Base-by-base conservation (phyloP, 2,888 invertebrate genomes). In the Sesia bembeciformis region DNA sequence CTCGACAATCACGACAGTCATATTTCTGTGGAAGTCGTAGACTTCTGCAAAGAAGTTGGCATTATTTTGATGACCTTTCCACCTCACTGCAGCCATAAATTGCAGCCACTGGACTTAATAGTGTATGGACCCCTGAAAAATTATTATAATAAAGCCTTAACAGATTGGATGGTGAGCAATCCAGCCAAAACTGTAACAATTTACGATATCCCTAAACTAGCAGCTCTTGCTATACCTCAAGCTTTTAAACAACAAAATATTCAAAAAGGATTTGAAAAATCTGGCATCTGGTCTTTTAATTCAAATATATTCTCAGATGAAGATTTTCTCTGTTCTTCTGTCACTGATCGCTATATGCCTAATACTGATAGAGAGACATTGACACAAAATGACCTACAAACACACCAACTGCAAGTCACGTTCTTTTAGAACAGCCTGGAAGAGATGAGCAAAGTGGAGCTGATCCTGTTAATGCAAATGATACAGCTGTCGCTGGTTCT, bases 41-140 rank as follows among this genome's bases (percentile, higher is more conserved):
- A 63, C 41, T 60, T 57, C 43, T 58, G 57, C 42, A 62, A 60
- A 57, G 56, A 57, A 52, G 23, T 46, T 53, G 59, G 56, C 52
- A 58, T 62, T 52, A 54, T 61, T 56, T 49, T 58, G 6, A 55
- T 60, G 57, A 58, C 59, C 6, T 58, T 59, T 53, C 63, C 57
- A 52, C 58, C 54, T 38, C 59, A 59, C 53, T 60, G 58, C 41
- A 58, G 57, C 57, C 58, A 59, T 40, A 60, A 58, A 8, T 51
- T 60, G 6, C 60, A 64, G 41, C 62, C 62, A 0, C 46, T 65
- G 7, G 62, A 65, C 53, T 39, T 60, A 23, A 55, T 54, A 8
- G 62, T 62, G 4, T 63, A 58, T 59, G 58, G 62, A 46, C 64
- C 64, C 8, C 52, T 64, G 3, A 65, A 64, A 58, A 62, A 57